phyloP scores from a whole-genome alignment of 2,888 invertebrate genomes.

The Sesamia inferens region DNA sequence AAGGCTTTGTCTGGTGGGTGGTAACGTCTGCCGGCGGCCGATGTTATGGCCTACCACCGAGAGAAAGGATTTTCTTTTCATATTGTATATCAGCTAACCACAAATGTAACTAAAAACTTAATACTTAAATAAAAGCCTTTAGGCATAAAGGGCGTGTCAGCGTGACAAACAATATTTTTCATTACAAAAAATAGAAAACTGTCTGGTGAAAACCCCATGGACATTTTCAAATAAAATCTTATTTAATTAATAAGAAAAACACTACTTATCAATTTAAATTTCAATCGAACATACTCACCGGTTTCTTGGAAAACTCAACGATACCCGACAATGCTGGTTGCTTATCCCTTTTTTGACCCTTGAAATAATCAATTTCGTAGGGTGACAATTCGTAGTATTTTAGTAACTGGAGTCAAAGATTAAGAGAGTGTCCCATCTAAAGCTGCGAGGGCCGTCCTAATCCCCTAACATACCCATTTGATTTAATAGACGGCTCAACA shows the following conservation, averaged over 20 bases:
- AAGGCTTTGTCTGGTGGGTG: no score
- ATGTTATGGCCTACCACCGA: no score
- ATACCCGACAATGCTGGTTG: neutral
- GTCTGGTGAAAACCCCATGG: no score
- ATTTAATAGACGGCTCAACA: neutral
- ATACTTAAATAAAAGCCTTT: no score
- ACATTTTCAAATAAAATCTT: no score
- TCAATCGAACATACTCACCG: neutral
- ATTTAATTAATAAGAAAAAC: neutral
- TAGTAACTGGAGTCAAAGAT: neutral
- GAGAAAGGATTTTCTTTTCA: no score
- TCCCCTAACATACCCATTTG: slow-evolving; percentile 18
- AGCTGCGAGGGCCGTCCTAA: slow-evolving; percentile 11
- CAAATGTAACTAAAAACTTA: no score
- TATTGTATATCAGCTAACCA: no score
- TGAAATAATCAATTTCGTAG: slow-evolving; percentile 2
- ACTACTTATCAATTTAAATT: neutral
- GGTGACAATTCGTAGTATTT: neutral
- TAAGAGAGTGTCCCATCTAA: slow-evolving; percentile 12
- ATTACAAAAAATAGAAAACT: no score
- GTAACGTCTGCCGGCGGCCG: no score
- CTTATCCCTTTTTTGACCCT: neutral
- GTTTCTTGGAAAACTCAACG: neutral
- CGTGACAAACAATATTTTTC: no score
- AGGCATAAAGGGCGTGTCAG: no score